Conservation (phyloP, 2,888 invertebrate genomes). For the Portevinia maculata region DNA sequence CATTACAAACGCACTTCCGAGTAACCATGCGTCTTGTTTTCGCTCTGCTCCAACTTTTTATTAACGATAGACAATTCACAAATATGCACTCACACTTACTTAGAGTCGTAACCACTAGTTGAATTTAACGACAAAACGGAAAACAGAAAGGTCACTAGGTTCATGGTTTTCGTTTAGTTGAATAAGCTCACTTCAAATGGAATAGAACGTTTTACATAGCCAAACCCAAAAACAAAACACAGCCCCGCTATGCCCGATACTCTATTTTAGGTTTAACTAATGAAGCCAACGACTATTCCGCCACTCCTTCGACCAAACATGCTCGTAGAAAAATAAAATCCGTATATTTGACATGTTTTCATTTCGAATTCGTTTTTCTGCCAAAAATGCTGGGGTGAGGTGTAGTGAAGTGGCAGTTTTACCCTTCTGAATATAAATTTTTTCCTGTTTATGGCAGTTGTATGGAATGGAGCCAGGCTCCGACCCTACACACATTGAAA, state of each 20-base stretch:
- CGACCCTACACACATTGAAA: constrained; percentile 17
- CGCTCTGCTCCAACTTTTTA: no score
- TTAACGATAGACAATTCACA: not conserved
- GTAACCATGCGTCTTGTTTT: no score
- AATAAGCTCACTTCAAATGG: constrained; percentile 28
- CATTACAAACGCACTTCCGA: no score
- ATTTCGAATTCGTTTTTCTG: constrained; percentile 62
- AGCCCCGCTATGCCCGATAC: not conserved
- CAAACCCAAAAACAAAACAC: constrained; percentile 2
- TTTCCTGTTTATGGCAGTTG: constrained; percentile 8
- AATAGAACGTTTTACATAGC: constrained; percentile 13
- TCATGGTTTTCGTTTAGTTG: constrained; percentile 17
- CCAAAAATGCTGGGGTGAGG: constrained; percentile 40
- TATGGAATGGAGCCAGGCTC: constrained; percentile 15
- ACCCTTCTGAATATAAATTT: constrained; percentile 55
- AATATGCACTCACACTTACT: constrained; percentile 1
- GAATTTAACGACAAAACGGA: constrained; percentile 18
- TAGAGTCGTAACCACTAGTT: constrained; percentile 22
- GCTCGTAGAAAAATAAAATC: not conserved
- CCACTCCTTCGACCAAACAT: not conserved
- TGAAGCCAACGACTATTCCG: constrained; percentile 19
- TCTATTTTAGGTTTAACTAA: constrained; percentile 16
- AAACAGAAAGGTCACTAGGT: constrained; percentile 10
- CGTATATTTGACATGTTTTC: constrained; percentile 66
- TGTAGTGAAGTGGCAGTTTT: constrained; percentile 1